Conservation (phyloP, 1,140 invertebrate genomes). For the Glossosoma conforme region DNA sequence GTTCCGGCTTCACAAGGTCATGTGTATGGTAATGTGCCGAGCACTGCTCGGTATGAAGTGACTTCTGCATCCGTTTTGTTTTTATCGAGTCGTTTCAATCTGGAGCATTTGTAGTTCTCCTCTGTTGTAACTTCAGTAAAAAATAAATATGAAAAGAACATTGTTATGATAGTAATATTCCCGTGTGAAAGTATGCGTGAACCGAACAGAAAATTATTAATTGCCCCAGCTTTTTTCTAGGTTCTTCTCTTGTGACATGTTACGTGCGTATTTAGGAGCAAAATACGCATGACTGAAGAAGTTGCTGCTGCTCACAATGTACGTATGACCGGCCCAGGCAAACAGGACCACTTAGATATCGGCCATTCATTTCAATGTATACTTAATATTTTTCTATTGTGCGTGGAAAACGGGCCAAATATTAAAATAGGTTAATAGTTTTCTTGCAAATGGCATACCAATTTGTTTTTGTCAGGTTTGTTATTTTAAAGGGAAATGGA, state of each 20-base stretch:
- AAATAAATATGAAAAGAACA: too few species aligned
- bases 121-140: too few species aligned
- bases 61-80: constrained; percentile 10
- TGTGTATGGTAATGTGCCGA: constrained; percentile 22
- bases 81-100: too few species aligned
- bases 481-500: too few species aligned
- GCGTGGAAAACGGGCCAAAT: too few species aligned
- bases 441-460: too few species aligned
- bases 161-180: constrained; percentile 27
- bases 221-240: constrained; percentile 48
- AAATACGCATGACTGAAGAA: constrained; percentile 25
- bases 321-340: constrained; percentile 27
- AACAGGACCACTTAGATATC: constrained; percentile 21
- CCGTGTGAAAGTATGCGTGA: constrained; percentile 40
- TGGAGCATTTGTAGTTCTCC: too few species aligned
- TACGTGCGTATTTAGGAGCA: constrained; percentile 32
- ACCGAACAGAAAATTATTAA: constrained; percentile 50
- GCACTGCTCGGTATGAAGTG: constrained; percentile 7
- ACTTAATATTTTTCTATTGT: too few species aligned
- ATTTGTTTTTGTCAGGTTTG: too few species aligned
- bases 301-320: constrained; percentile 23
- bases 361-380: background rate
- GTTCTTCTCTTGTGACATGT: constrained; percentile 32
- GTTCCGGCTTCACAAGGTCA: constrained; percentile 18
- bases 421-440: too few species aligned